Conservation (phyloP, 2,888 invertebrate species). For the Agrotis segetum region DNA sequence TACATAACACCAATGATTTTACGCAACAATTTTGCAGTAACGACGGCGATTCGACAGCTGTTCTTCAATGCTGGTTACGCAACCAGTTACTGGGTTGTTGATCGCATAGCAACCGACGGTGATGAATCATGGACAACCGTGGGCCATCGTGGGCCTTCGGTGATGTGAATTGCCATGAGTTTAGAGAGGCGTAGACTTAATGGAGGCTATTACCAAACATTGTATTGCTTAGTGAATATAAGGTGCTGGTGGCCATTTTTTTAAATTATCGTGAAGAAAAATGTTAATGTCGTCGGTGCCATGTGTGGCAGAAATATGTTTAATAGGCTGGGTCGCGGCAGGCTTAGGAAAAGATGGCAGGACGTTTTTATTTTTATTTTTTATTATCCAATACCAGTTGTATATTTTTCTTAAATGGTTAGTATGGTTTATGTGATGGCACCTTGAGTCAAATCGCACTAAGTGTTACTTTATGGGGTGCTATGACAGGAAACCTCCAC, state of each 20-base stretch:
- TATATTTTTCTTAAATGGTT: no score
- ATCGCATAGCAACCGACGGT: constrained; percentile 57
- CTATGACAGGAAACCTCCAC: no score
- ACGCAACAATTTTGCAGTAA: constrained; percentile 56
- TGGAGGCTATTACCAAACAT: constrained; percentile 18
- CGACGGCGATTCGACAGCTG: constrained; percentile 50
- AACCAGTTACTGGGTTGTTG: constrained; percentile 37
- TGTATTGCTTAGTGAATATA: constrained; percentile 4
- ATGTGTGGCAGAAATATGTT: background rate
- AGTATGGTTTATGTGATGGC: no score
- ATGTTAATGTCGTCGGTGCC: background rate
- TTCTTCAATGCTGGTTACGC: constrained; percentile 57
- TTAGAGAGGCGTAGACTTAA: constrained; percentile 41
- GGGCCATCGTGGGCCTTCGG: constrained; percentile 39
- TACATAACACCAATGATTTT: constrained; percentile 33
- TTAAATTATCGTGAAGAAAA: background rate
- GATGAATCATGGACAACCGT: constrained; percentile 27
- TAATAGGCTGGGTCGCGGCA: no score
- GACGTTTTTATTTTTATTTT: no score
- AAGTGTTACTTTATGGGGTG: no score
- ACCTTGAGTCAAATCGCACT: no score
- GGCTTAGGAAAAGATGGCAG: no score
- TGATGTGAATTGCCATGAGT: constrained; percentile 40
- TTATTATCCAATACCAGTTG: no score
- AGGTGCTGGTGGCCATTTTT: background rate